Evolutionary conservation across 2,797 vertebrate species (phyloP).

Genomic region (Myotis vivesi): DNA sequence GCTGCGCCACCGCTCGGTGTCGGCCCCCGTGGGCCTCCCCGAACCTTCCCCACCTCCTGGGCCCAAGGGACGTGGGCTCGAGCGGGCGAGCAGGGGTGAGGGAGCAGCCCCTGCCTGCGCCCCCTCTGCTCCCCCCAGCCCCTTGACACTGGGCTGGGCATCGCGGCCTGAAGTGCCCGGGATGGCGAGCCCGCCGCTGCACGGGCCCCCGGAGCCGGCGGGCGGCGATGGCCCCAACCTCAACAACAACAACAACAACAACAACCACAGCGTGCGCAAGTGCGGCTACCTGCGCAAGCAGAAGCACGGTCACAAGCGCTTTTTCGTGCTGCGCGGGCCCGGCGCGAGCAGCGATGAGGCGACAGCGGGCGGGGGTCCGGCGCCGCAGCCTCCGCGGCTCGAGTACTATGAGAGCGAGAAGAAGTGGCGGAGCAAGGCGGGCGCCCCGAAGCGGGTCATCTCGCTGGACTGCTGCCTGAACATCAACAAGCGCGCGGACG

Average conservation of each 20-base stretch:
- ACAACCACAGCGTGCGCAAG: conserved; percentile 89
- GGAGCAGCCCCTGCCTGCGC: not conserved
- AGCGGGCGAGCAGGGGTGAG: not conserved
- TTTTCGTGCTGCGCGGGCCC: conserved; percentile 93
- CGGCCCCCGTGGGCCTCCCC: conserved; percentile 1
- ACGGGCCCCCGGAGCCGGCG: conserved; percentile 72
- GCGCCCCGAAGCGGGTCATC: conserved; percentile 93
- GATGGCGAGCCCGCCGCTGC: conserved; percentile 94
- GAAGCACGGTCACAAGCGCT: conserved; percentile 97
- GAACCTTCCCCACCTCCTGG: not conserved
- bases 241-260: conserved; percentile 85
- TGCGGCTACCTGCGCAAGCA: conserved; percentile 96
- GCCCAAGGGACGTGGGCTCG: conserved; percentile 47
- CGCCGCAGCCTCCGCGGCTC: conserved; percentile 89
- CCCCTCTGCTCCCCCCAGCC: not conserved
- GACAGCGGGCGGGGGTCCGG: conserved; percentile 83
- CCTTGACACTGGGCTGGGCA: conserved; percentile 64
- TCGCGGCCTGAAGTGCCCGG: conserved; percentile 69
- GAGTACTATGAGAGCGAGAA: conserved; percentile 99
- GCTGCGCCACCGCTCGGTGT: conserved; percentile 33
- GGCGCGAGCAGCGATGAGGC: conserved; percentile 84
- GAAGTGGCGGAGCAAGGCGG: conserved; percentile 97
- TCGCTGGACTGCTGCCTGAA: conserved; percentile 95
- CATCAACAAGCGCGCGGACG: conserved; percentile 97
- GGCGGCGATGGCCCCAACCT: conserved; percentile 82